Conservation (phyloP, 64 coral and sea anemone genomes). For the Montipora foliosa region DNA sequence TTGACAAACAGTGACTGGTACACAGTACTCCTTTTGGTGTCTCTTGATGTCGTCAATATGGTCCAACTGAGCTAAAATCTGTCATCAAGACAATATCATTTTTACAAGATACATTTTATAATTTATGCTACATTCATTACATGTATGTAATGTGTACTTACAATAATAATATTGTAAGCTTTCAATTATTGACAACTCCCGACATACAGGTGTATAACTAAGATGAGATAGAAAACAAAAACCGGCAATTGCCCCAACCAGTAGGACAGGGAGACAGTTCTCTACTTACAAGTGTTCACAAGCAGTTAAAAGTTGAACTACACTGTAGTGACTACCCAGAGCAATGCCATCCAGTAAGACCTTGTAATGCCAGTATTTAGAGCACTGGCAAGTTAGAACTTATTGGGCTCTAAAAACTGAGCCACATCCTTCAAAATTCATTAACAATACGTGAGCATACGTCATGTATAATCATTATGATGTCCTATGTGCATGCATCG, state of each 20-base stretch:
- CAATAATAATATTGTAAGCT: no score
- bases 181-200: no score
- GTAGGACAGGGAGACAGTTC: no score
- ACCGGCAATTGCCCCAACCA: no score
- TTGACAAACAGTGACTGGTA: slow-evolving; percentile 94
- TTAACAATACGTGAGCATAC: no score
- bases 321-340: neutral
- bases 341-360: neutral
- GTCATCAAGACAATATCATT: neutral
- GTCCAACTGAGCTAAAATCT: slow-evolving; percentile 91
- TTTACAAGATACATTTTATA: neutral
- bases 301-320: neutral
- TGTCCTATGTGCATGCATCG: no score
- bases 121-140: neutral
- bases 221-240: no score
- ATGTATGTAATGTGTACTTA: no score
- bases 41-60: slow-evolving; percentile 85
- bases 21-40: slow-evolving; percentile 91
- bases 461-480: no score
- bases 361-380: neutral
- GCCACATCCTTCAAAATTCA: no score
- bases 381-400: neutral
- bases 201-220: no score
- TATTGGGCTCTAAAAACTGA: no score
- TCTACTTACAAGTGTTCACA: neutral